These are phyloP conservation scores for Anolis carolinensis DNA, from an alignment of 2,113 vertebrate genomes.

Conservation along the genomic window DNA sequence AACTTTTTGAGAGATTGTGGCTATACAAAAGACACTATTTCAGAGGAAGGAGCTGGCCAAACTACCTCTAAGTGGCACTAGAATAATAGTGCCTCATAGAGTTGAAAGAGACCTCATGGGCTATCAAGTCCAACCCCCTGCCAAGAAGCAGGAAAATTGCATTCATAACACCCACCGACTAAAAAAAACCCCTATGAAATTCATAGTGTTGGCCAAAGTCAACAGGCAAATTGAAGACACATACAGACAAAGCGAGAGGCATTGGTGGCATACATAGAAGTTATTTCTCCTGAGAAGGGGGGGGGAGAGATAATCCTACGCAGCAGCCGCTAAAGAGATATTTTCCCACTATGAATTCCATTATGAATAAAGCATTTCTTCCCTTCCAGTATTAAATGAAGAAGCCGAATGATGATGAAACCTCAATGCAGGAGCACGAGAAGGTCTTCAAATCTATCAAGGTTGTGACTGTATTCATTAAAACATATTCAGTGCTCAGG, in stretches of 20 bases:
- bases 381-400: background rate
- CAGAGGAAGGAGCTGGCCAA: no score
- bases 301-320: background rate
- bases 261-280: no score
- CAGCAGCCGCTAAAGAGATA: slow-evolving; percentile 15
- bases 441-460: slow-evolving; percentile 41
- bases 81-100: no score
- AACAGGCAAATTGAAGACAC: no score
- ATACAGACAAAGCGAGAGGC: no score
- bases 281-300: background rate
- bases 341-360: background rate
- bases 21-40: background rate
- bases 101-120: no score
- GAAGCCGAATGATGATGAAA: slow-evolving; percentile 3
- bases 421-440: slow-evolving; percentile 35
- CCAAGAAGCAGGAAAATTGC: no score
- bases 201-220: no score
- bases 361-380: background rate
- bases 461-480: slow-evolving; percentile 43
- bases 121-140: no score
- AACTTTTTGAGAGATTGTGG: background rate
- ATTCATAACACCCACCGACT: no score
- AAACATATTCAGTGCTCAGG: slow-evolving; percentile 39
- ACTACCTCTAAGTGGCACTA: no score
- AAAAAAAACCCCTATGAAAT: no score